Conservation (phyloP, 2,888 invertebrate genomes). For the Lepas anatifera region DNA sequence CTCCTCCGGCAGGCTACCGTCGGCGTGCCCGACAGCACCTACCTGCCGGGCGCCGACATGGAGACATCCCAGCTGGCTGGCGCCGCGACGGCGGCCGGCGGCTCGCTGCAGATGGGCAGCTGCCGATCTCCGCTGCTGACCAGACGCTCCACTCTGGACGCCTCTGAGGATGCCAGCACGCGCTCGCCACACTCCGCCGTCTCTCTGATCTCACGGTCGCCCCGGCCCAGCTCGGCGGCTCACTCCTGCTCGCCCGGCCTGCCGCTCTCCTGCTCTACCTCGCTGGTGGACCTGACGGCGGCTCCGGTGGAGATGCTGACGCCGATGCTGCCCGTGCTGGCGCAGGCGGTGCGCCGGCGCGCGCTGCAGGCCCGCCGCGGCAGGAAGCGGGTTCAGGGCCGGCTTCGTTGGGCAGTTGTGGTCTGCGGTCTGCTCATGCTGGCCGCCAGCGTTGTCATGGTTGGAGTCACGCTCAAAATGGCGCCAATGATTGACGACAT, state of each 20-base stretch:
- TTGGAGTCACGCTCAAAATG: slow-evolving; percentile 83
- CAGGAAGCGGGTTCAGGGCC: slow-evolving; percentile 59
- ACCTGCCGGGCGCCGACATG: slow-evolving; percentile 20
- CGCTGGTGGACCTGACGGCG: slow-evolving; percentile 12
- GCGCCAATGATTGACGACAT: slow-evolving; percentile 90
- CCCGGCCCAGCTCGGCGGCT: no score
- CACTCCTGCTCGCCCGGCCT: slow-evolving; percentile 16
- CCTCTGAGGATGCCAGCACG: slow-evolving; percentile 22
- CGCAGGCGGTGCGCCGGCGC: slow-evolving; percentile 56
- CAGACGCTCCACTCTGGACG: slow-evolving; percentile 22
- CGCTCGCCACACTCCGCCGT: slow-evolving; percentile 19
- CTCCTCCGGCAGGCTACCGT: slow-evolving; percentile 20
- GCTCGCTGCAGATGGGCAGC: slow-evolving; percentile 17
- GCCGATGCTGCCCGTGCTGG: slow-evolving; percentile 46
- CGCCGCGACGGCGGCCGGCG: slow-evolving; percentile 20
- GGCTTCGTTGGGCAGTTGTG: slow-evolving; percentile 81
- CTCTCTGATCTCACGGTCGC: slow-evolving; percentile 17
- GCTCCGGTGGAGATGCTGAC: slow-evolving; percentile 4
- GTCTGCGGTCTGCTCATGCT: slow-evolving; percentile 77
- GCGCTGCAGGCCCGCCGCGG: slow-evolving; percentile 38
- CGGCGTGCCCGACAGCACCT: slow-evolving; percentile 21
- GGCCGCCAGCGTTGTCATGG: slow-evolving; percentile 75
- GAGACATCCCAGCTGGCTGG: slow-evolving; percentile 19
- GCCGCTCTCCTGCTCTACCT: slow-evolving; percentile 15
- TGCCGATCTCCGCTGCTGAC: slow-evolving; percentile 19